Evolutionary conservation across 2,113 vertebrate species (phyloP).

Genomic region (Dissostichus mawsoni): DNA sequence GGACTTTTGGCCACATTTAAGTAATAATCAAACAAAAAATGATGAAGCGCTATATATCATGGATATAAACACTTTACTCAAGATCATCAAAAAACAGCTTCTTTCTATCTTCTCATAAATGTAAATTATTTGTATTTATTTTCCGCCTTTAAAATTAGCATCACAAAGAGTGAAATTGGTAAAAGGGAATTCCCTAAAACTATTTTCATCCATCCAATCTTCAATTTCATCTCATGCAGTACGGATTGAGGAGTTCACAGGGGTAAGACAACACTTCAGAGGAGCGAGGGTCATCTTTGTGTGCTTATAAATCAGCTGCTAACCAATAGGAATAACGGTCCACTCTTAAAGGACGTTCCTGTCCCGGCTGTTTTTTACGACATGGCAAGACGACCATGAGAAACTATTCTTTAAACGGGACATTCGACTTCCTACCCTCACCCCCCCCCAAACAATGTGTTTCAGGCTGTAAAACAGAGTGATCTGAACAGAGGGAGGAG

Average conservation of each 20-base stretch:
- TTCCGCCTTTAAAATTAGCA: conserved; percentile 25
- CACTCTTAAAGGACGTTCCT: conserved; percentile 19
- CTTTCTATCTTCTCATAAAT: conserved; percentile 27
- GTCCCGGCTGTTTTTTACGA: conserved; percentile 56
- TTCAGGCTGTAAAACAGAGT: conserved; percentile 56
- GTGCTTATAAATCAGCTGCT: conserved; percentile 38
- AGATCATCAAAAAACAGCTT: conserved; percentile 6
- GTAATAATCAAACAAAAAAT: neutral
- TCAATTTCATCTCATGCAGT: neutral
- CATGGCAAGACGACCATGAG: conserved; percentile 51
- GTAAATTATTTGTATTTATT: neutral
- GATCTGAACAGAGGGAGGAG: conserved; percentile 22
- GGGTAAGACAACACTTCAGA: neutral
- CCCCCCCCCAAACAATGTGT: conserved; percentile 57
- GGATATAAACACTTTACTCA: neutral
- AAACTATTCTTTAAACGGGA: conserved; percentile 48
- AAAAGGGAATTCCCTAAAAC: conserved; percentile 27
- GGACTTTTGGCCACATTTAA: neutral
- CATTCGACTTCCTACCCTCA: conserved; percentile 41
- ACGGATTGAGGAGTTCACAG: conserved; percentile 32
- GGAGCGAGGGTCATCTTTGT: conserved; percentile 21
- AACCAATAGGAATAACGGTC: conserved; percentile 22
- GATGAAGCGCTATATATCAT: neutral
- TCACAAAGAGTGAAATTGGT: conserved; percentile 33
- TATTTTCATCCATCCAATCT: conserved; percentile 27